phyloP scores from a whole-genome alignment of 2,888 invertebrate species.

The Odontomyia ornata region DNA sequence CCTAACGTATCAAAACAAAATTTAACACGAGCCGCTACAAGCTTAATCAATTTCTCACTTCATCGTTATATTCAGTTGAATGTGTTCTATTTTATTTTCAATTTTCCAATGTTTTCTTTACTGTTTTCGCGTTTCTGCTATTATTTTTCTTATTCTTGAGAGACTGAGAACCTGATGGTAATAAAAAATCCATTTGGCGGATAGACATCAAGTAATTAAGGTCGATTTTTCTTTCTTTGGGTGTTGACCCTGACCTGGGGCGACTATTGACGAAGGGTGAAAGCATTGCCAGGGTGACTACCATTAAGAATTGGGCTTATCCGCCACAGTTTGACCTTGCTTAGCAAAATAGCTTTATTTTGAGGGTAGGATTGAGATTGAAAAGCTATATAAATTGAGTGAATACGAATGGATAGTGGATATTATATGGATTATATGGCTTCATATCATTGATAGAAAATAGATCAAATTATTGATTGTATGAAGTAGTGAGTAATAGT shows the following conservation, averaged over 20 bases:
- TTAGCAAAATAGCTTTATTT: too few species aligned
- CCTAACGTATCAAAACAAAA: background rate
- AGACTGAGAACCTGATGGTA: background rate
- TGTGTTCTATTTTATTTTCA: background rate
- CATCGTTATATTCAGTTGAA: background rate
- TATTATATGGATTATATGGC: too few species aligned
- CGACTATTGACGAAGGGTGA: too few species aligned
- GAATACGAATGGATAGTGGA: too few species aligned
- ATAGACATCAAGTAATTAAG: constrained; percentile 29
- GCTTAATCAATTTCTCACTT: constrained; percentile 20
- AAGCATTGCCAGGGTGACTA: too few species aligned
- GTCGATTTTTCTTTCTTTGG: background rate
- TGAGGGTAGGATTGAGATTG: too few species aligned
- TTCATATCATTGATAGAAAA: too few species aligned
- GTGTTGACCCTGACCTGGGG: background rate
- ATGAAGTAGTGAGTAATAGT: too few species aligned
- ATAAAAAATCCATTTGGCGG: constrained; percentile 17
- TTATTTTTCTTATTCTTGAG: background rate
- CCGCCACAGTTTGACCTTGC: too few species aligned
- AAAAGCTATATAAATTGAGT: too few species aligned
- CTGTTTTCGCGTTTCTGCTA: background rate
- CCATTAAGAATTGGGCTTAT: too few species aligned
- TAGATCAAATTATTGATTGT: too few species aligned
- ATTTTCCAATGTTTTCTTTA: background rate
- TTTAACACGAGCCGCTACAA: constrained; percentile 10